Base-by-base conservation (phyloP, 2,888 invertebrate genomes). In the Entomobrya multifasciata region DNA sequence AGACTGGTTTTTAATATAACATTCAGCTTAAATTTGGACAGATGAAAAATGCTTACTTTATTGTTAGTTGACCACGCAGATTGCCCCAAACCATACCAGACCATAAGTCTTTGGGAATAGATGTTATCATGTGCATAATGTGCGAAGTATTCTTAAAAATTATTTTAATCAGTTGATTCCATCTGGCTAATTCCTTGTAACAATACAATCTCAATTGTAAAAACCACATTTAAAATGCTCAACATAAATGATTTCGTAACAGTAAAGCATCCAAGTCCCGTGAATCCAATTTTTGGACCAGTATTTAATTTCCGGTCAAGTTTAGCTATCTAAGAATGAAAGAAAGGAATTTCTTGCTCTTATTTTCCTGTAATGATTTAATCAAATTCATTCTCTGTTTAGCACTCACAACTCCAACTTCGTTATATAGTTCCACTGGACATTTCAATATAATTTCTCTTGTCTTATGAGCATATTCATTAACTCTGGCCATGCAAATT, bases 141-240 rank as follows among this genome's bases (percentile, higher is more conserved):
- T n/a, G n/a, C n/a, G n/a, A n/a, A n/a, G n/a, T n/a, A n/a, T n/a
- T n/a, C n/a, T n/a, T n/a, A n/a, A n/a, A n/a, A n/a, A n/a, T n/a
- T n/a, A n/a, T n/a, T n/a, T n/a, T n/a, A n/a, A n/a, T n/a, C n/a
- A n/a, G n/a, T n/a, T n/a, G n/a, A n/a, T n/a, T n/a, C n/a, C n/a
- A n/a, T n/a, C n/a, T n/a, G n/a, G n/a, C n/a, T n/a, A 87, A 52
- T 15, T 11, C 52, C 52, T 13, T 88, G 88, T 11, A 88, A 81
- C 6, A 88, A 44, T 0, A 88, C 87, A 41, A 88, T 87, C 55
- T 88, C 87, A 83, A 88, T 84, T 22, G 88, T 87, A 20, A 88
- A 76, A 10, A 88, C 47, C 4, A 80, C 87, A 11, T 70, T 49
- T 22, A 86, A 10, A 3, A 88, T 82, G 36, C 49, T 65, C 6